Conservation (phyloP, 2,113 vertebrate genomes). For the Petroica traversi region DNA sequence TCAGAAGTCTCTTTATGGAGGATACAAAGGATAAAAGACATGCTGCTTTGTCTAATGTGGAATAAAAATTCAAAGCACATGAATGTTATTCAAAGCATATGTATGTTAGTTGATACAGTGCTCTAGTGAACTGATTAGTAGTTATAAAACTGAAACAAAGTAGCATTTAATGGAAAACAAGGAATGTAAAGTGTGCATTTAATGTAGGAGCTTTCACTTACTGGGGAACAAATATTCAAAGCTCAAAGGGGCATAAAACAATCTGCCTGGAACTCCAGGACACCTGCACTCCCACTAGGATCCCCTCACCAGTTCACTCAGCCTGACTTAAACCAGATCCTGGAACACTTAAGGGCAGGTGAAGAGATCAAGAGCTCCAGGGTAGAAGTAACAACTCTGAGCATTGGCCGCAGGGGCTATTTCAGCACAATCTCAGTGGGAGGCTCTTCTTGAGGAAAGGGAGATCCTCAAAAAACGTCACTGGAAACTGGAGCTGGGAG, state of each 20-base stretch:
- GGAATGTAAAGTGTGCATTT: neutral
- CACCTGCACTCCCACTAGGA: neutral
- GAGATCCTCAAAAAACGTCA: neutral
- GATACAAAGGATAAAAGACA: neutral
- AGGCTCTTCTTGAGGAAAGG: neutral
- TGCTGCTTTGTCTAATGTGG: neutral
- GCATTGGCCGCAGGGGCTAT: accelerated
- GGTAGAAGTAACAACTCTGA: accelerated
- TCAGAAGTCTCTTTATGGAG: neutral
- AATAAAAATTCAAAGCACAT: neutral
- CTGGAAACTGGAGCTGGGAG: neutral
- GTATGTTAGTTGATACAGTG: neutral
- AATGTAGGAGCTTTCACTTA: neutral
- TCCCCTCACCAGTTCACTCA: neutral
- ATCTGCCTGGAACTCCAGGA: neutral
- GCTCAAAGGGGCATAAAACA: neutral
- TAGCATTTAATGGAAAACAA: neutral
- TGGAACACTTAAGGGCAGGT: neutral
- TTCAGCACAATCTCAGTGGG: neutral
- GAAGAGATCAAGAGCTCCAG: neutral
- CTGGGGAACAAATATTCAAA: neutral
- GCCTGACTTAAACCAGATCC: neutral
- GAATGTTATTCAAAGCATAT: neutral
- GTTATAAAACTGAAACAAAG: neutral
- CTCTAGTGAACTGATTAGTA: neutral